A percentile compares a stretch with the other conserved stretches of the same genome.
Conservation (phyloP, 2,797 vertebrate genomes). For the Capromys pilorides region DNA sequence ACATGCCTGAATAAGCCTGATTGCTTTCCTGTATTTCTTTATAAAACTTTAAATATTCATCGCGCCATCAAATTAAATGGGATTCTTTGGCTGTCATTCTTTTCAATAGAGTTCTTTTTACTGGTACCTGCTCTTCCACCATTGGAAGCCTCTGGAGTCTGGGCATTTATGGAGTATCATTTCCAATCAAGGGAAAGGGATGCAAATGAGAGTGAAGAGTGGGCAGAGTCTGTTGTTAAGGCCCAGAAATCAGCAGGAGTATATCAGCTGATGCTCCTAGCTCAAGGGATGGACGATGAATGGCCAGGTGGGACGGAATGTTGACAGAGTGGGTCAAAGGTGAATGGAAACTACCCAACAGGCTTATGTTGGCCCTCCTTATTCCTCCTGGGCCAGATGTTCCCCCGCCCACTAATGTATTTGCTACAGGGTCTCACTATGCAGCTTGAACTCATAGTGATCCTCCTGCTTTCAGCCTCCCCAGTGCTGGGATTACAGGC, state of each 20-base stretch:
- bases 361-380: neutral
- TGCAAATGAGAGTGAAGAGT: constrained; percentile 8
- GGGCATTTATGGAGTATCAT: constrained; percentile 66
- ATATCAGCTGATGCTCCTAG: neutral
- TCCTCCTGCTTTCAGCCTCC: too few species aligned
- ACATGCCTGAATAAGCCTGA: constrained; percentile 75
- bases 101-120: constrained; percentile 77
- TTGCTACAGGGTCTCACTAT: too few species aligned
- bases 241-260: neutral
- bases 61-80: constrained; percentile 79
- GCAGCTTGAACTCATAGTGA: too few species aligned
- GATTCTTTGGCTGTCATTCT: constrained; percentile 79
- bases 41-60: constrained; percentile 85
- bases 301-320: neutral
- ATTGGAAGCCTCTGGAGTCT: constrained; percentile 49
- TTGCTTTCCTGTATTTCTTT: constrained; percentile 82
- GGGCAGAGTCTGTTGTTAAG: neutral
- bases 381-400: neutral
- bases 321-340: neutral
- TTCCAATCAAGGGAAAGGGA: constrained; percentile 67
- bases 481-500: too few species aligned
- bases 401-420: too few species aligned
- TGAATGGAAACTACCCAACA: neutral
- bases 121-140: constrained; percentile 66
- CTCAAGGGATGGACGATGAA: neutral